phyloP scores from a whole-genome alignment of 2,797 vertebrate genomes.

The Pitangus sulphuratus region DNA sequence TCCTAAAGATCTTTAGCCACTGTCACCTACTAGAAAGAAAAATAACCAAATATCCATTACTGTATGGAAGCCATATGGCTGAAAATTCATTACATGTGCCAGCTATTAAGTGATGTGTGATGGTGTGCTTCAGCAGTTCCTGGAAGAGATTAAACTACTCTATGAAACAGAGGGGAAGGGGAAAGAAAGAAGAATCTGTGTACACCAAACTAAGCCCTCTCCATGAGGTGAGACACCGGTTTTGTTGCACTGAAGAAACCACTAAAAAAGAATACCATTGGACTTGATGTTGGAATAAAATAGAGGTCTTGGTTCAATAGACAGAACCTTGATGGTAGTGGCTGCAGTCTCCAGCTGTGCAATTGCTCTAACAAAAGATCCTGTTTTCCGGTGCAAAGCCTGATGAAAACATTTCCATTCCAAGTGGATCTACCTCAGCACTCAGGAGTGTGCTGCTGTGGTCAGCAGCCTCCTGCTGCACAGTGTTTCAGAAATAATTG shows the following conservation, averaged over 20 bases:
- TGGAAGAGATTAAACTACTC: background rate
- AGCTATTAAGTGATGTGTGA: background rate
- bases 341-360: background rate
- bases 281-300: background rate
- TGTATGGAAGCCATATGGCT: background rate
- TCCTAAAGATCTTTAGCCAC: background rate
- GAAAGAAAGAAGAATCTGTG: background rate
- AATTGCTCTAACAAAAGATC: background rate
- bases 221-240: background rate
- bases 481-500: background rate
- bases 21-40: background rate
- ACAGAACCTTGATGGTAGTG: background rate
- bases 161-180: background rate
- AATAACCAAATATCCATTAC: background rate
- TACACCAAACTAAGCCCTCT: background rate
- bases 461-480: background rate
- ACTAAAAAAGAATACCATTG: background rate
- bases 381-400: background rate
- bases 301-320: background rate
- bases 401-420: background rate
- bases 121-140: background rate
- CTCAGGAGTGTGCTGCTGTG: fast-evolving
- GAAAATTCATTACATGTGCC: background rate
- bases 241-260: background rate
- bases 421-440: background rate